Conservation (phyloP, 2,888 invertebrate species). For the Hirtodrosophila alboralis region DNA sequence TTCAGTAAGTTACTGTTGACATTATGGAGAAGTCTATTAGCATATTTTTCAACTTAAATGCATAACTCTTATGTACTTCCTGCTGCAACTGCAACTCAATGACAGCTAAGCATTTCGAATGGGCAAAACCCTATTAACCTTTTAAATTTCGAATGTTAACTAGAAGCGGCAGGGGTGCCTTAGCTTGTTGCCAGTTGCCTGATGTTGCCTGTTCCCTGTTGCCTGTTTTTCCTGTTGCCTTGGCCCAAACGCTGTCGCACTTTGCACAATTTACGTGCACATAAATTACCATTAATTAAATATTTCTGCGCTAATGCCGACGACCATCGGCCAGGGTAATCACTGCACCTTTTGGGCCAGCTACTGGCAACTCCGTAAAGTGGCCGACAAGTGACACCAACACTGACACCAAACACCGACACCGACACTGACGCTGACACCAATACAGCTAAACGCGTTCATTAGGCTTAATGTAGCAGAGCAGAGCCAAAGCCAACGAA, state of each 20-base stretch:
- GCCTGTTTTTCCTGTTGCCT: conserved; percentile 32
- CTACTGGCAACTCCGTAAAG: conserved; percentile 27
- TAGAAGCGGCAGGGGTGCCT: conserved; percentile 66
- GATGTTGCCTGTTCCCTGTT: conserved; percentile 21
- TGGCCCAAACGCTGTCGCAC: conserved; percentile 61
- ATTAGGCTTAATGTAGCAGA: conserved; percentile 73
- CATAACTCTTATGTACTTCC: conserved; percentile 60
- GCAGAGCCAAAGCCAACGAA: conserved; percentile 43
- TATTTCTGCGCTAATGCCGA: conserved; percentile 79
- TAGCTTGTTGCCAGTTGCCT: conserved; percentile 5
- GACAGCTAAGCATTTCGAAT: conserved; percentile 11
- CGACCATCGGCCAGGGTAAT: conserved; percentile 59
- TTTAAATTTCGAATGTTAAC: conserved; percentile 67
- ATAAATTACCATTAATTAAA: conserved; percentile 84
- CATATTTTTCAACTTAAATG: conserved; percentile 33
- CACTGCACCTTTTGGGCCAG: conserved; percentile 69
- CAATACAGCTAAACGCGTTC: conserved; percentile 72
- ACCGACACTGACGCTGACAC: conserved; percentile 40
- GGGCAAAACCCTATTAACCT: conserved; percentile 70
- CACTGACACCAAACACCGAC: conserved; percentile 28
- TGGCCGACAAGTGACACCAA: conserved; percentile 69
- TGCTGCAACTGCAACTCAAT: conserved; percentile 30
- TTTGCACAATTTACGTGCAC: conserved; percentile 82
- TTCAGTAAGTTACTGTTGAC: conserved; percentile 43
- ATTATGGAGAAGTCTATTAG: conserved; percentile 48